Conservation (phyloP, 1,140 invertebrate species). For the Hirudo medicinalis region DNA sequence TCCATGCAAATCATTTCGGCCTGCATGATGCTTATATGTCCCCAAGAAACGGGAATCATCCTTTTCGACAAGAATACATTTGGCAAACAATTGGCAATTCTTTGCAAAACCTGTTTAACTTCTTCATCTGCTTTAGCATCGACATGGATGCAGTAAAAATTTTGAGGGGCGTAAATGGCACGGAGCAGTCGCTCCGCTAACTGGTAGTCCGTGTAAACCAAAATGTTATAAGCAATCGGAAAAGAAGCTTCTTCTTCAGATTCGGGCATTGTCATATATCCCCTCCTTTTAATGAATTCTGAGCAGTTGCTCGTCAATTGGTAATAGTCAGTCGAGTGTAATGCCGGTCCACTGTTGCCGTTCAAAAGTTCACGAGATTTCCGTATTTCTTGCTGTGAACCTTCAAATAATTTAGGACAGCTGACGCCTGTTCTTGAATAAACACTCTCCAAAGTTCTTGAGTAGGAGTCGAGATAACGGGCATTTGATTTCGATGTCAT, state of each 20-base stretch:
- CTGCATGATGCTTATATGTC: constrained; percentile 25
- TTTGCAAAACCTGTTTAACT: not conserved
- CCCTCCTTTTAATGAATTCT: constrained; percentile 13
- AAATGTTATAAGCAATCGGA: constrained; percentile 22
- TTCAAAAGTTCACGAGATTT: constrained; percentile 13
- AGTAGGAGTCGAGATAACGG: too few relatives aligned
- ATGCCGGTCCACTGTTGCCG: not conserved
- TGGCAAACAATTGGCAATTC: constrained; percentile 27
- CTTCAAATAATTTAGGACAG: constrained; percentile 16
- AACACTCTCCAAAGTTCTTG: not conserved
- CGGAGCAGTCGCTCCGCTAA: constrained; percentile 29
- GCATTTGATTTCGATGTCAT: too few relatives aligned
- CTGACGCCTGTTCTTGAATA: constrained; percentile 11
- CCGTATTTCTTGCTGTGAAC: constrained; percentile 7
- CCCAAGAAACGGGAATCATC: constrained; percentile 26
- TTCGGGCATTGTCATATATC: constrained; percentile 14
- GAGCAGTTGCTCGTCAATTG: constrained; percentile 14
- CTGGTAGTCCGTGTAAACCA: constrained; percentile 18
- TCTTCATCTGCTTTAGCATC: constrained; percentile 25
- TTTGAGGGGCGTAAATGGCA: constrained; percentile 34
- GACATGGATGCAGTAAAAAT: constrained; percentile 36
- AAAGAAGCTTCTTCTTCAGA: constrained; percentile 21
- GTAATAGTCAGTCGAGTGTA: not conserved
- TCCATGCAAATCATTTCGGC: constrained; percentile 31
- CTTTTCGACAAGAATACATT: constrained; percentile 33